phyloP scores from a whole-genome alignment of 2,113 vertebrate genomes.

The Arenaria interpres region DNA sequence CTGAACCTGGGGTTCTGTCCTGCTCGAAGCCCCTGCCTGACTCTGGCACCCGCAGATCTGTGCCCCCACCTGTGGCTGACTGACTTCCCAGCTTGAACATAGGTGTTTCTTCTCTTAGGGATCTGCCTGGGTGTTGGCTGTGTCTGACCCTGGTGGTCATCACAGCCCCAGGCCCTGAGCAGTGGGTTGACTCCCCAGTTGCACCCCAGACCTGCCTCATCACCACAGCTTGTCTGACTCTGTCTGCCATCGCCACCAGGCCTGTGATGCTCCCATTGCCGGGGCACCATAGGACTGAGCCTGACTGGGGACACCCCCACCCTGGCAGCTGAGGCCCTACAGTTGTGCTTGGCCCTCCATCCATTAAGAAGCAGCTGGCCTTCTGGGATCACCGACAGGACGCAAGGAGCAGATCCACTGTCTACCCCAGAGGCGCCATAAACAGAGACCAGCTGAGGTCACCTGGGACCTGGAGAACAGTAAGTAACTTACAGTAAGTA shows the following conservation, averaged over 20 bases:
- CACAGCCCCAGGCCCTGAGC: not conserved
- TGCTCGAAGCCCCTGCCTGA: not conserved
- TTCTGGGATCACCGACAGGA: accelerated
- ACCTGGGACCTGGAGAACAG: not conserved
- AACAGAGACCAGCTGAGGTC: not conserved
- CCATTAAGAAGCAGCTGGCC: not conserved
- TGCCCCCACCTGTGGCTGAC: not conserved
- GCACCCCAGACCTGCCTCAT: not conserved
- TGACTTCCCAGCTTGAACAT: not conserved
- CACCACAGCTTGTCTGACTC: not conserved
- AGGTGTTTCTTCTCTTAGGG: not conserved
- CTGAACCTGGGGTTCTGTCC: not conserved
- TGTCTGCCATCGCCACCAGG: not conserved
- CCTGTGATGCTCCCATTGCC: not conserved
- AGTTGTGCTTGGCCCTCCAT: not conserved
- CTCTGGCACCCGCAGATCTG: not conserved
- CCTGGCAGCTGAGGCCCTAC: not conserved
- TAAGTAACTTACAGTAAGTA: not conserved
- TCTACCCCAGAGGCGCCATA: not conserved
- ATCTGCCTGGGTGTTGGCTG: accelerated
- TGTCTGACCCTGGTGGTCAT: not conserved
- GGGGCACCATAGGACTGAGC: not conserved
- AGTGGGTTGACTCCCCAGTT: not conserved
- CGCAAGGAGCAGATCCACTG: not conserved
- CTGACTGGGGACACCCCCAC: not conserved